phyloP scores from a whole-genome alignment of 2,888 invertebrate genomes.

The Drosophila atripex region DNA sequence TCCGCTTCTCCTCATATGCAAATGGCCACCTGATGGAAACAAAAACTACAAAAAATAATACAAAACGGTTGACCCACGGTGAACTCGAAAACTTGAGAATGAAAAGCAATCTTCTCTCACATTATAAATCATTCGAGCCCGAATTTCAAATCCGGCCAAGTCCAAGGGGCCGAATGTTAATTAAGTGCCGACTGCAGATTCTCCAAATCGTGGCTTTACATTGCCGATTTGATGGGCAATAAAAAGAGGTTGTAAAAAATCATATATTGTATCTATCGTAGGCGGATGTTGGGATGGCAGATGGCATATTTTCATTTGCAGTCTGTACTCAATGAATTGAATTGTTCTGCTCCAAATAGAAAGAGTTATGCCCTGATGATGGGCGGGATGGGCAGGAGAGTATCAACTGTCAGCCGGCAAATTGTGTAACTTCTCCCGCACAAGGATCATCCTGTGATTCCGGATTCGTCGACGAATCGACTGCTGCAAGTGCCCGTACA shows the following conservation, averaged over 20 bases:
- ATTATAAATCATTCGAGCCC: conserved; percentile 40
- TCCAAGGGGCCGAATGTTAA: conserved; percentile 48
- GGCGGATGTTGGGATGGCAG: conserved; percentile 25
- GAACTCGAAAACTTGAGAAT: conserved; percentile 35
- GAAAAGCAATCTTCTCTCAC: conserved; percentile 20
- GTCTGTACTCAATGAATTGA: conserved; percentile 46
- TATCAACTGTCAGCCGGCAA: conserved; percentile 8
- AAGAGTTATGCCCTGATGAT: conserved; percentile 2
- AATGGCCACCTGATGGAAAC: conserved; percentile 39
- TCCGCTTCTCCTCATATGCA: conserved; percentile 40
- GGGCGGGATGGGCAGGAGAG: neutral
- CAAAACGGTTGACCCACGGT: conserved; percentile 32
- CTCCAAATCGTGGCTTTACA: conserved; percentile 50
- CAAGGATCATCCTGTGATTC: conserved; percentile 15
- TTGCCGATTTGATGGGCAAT: conserved; percentile 51
- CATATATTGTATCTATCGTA: conserved; percentile 4
- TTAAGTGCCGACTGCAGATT: conserved; percentile 54
- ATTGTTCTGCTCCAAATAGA: conserved; percentile 46
- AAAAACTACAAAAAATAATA: conserved; percentile 7
- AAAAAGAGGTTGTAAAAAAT: conserved; percentile 15
- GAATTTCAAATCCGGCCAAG: conserved; percentile 16
- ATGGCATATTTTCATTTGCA: conserved; percentile 29
- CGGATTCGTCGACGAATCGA: neutral
- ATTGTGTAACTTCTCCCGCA: neutral
- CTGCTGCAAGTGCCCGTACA: conserved; percentile 30